A percentile compares a stretch with the other conserved stretches of the same genome.
Conservation (phyloP, 2,888 invertebrate genomes). For the Megamerina dolium region DNA sequence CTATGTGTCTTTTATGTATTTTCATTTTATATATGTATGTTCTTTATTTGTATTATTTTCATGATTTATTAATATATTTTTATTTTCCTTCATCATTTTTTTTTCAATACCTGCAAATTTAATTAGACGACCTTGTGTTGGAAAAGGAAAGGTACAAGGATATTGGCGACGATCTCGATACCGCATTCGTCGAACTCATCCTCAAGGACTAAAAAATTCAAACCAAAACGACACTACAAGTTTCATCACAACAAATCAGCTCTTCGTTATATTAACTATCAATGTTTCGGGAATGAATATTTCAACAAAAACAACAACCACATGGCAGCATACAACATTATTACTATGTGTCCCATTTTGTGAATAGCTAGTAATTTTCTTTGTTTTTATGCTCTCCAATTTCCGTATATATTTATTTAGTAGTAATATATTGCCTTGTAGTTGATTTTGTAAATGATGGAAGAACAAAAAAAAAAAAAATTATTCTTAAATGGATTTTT, state of each 20-base stretch:
- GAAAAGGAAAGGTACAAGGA: constrained; percentile 99
- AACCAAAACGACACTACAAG: neutral
- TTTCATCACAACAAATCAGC: neutral
- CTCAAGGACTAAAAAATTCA: constrained; percentile 58
- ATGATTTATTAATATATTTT: constrained; percentile 23
- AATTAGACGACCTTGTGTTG: constrained; percentile 84
- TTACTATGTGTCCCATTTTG: neutral
- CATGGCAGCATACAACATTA: neutral
- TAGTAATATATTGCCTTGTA: too few species aligned
- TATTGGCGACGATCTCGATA: constrained; percentile 99
- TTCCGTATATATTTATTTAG: too few species aligned
- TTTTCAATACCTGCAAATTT: constrained; percentile 8
- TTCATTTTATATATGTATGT: constrained; percentile 1
- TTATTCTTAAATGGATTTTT: neutral
- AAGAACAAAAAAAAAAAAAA: neutral
- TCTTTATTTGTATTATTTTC: constrained; percentile 14
- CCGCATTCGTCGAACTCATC: constrained; percentile 93
- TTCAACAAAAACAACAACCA: constrained; percentile 8
- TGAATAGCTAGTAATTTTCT: neutral
- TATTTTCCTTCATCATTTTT: constrained; percentile 20
- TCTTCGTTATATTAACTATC: too few species aligned
- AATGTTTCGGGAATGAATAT: too few species aligned
- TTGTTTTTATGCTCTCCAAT: too few species aligned
- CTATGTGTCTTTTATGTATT: constrained; percentile 7
- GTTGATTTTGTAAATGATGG: neutral